These are phyloP conservation scores for Drosophila malerkotliana DNA, from an alignment of 1,140 invertebrate genomes.

Conservation along the genomic window DNA sequence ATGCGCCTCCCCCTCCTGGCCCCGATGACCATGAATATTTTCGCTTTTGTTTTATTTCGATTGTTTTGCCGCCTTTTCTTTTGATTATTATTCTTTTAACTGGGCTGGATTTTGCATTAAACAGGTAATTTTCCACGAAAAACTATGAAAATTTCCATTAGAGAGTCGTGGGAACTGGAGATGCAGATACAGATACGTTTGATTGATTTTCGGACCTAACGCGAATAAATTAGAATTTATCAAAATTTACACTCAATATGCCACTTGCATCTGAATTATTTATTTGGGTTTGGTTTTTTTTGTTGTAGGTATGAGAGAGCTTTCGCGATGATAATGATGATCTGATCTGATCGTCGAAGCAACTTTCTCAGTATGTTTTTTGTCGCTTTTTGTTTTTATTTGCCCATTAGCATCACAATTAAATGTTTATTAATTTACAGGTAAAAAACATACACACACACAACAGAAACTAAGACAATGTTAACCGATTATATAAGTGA, in stretches of 20 bases:
- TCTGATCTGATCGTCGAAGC: conserved; percentile 15
- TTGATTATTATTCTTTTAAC: conserved; percentile 16
- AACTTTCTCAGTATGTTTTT: conserved; percentile 63
- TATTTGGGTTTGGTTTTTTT: conserved; percentile 1
- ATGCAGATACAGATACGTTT: background rate
- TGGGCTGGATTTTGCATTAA: conserved; percentile 42
- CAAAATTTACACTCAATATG: conserved; percentile 13
- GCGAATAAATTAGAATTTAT: conserved; percentile 34
- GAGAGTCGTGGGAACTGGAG: conserved; percentile 40
- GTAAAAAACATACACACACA: background rate
- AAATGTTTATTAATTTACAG: conserved; percentile 41
- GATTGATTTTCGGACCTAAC: conserved; percentile 15
- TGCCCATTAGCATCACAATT: conserved; percentile 67
- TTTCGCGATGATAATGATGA: conserved; percentile 24
- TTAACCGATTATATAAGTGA: conserved; percentile 47
- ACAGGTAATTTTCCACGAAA: conserved; percentile 39
- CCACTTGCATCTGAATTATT: conserved; percentile 23
- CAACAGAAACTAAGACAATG: conserved; percentile 8
- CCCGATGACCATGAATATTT: conserved; percentile 53
- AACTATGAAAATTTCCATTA: conserved; percentile 33
- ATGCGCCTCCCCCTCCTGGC: background rate
- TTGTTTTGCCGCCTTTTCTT: conserved; percentile 37
- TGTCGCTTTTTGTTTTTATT: conserved; percentile 1
- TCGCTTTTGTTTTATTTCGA: conserved; percentile 29
- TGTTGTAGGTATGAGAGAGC: conserved; percentile 16